Conservation (phyloP, 2,113 vertebrate species). For the Stercorarius parasiticus region DNA sequence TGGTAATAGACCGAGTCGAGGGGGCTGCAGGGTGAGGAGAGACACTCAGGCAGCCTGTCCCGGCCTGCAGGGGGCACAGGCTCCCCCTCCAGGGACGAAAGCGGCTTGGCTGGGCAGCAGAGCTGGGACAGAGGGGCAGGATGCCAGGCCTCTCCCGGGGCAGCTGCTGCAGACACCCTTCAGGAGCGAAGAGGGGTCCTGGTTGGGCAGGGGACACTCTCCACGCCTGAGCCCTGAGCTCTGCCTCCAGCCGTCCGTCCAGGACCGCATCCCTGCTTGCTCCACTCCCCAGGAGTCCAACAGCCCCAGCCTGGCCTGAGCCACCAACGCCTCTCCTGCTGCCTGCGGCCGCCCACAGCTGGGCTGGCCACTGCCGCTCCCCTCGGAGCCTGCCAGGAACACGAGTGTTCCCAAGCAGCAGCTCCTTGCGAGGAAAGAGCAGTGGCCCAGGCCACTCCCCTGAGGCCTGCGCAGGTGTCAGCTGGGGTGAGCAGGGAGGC, state of each 20-base stretch:
- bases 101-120: too few relatives aligned
- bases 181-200: neutral
- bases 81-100: too few relatives aligned
- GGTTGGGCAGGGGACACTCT: neutral
- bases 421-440: too few relatives aligned
- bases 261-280: too few relatives aligned
- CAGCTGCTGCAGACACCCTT: neutral
- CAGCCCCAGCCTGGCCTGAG: neutral
- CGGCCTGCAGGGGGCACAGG: neutral
- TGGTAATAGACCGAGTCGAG: conserved; percentile 88
- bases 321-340: neutral
- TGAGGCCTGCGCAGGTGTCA: neutral
- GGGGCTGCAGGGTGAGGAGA: conserved; percentile 62
- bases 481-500: neutral
- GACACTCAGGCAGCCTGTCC: neutral
- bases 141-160: rapidly evolving
- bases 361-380: neutral
- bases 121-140: neutral
- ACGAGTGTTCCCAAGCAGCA: rapidly evolving
- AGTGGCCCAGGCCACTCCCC: too few relatives aligned
- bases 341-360: neutral
- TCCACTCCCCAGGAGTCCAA: rapidly evolving
- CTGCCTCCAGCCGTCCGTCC: neutral
- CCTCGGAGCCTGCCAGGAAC: rapidly evolving
- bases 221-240: rapidly evolving